Conservation (phyloP, 2,888 invertebrate species). For the Mystacides longicornis region DNA sequence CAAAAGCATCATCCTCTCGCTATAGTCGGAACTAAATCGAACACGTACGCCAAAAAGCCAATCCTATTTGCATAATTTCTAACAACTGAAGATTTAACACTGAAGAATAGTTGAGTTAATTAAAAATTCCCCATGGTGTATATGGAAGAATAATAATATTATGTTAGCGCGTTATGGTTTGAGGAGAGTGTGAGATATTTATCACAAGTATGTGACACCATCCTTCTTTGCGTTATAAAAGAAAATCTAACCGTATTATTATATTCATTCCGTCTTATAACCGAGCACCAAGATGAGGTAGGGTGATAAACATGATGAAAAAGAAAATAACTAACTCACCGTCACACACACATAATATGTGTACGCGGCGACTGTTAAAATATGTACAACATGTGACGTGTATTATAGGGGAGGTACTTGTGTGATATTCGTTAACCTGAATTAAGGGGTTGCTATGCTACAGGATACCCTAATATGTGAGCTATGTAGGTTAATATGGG, state of each 20-base stretch:
- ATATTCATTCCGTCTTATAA: background rate
- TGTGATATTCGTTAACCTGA: no score
- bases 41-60: no score
- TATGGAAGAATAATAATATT: no score
- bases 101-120: background rate
- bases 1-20: no score
- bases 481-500: no score
- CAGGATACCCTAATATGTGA: no score
- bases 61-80: background rate
- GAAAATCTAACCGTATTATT: background rate
- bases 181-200: background rate
- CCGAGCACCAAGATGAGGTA: background rate
- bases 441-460: no score
- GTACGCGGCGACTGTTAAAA: no score
- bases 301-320: conserved; percentile 1
- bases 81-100: background rate
- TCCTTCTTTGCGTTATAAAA: background rate
- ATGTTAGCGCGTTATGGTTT: no score
- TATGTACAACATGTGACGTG: no score
- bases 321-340: background rate
- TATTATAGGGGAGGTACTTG: no score
- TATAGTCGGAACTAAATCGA: no score
- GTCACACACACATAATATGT: background rate
- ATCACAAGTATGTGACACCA: background rate
- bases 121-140: background rate